Evolutionary conservation across 2,888 invertebrate species (phyloP).

Genomic region (Eupelmus urozonus): DNA sequence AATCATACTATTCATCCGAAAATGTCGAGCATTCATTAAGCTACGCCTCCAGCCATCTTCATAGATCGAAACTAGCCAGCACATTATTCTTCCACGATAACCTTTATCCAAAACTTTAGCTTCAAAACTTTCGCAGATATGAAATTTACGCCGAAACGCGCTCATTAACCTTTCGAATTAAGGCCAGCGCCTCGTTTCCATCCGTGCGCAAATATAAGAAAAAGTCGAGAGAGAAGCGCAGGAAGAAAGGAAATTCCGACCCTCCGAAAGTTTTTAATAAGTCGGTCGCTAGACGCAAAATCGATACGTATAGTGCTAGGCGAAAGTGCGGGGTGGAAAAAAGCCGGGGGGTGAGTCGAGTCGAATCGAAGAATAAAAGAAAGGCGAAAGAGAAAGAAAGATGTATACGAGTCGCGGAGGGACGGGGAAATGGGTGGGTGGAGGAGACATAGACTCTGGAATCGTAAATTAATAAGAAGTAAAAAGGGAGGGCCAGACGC

Average conservation of each 20-base stretch:
- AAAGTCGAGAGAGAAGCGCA: too few species aligned
- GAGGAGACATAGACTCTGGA: background rate
- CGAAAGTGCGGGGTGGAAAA: background rate
- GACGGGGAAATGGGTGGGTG: background rate
- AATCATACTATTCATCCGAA: too few species aligned
- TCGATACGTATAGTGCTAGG: background rate
- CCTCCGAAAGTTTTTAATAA: conserved; percentile 37
- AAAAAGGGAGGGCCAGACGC: background rate
- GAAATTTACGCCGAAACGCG: too few species aligned
- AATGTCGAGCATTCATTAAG: too few species aligned
- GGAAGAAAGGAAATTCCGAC: background rate
- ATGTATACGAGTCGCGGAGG: background rate
- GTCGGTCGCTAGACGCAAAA: conserved; percentile 16
- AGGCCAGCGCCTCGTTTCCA: background rate
- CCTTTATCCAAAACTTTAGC: too few species aligned
- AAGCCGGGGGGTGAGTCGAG: too few species aligned
- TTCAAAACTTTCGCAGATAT: background rate
- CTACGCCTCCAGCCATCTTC: too few species aligned
- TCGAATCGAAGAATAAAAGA: too few species aligned
- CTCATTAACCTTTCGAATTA: conserved; percentile 40
- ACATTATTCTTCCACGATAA: too few species aligned
- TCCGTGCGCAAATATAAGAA: too few species aligned
- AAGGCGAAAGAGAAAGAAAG: background rate
- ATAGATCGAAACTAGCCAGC: too few species aligned
- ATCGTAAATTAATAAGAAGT: conserved; percentile 5